A percentile compares a stretch with the other conserved stretches of the same genome.
Conservation (phyloP, 2,888 invertebrate genomes). For the Scaptodrosophila latifasciaeformis region DNA sequence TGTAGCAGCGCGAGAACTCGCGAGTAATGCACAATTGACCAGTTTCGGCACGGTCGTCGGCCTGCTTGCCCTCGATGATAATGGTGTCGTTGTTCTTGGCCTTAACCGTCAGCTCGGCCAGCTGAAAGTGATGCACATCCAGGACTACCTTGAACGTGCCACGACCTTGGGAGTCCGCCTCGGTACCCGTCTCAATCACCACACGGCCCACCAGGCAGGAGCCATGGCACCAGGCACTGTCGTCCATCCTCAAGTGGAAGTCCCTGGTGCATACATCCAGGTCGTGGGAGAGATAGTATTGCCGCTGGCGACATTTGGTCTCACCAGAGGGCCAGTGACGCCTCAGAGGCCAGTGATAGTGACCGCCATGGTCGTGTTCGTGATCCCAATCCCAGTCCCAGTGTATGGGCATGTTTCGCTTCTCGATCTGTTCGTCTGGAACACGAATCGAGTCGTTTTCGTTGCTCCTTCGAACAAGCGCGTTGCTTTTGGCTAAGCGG, state of each 20-base stretch:
- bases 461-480: conserved; percentile 65
- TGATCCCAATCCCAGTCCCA: conserved; percentile 68
- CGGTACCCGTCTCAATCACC: conserved; percentile 64
- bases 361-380: conserved; percentile 56
- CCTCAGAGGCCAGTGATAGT: conserved; percentile 53
- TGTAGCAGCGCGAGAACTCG: conserved; percentile 69
- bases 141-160: conserved; percentile 70
- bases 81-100: conserved; percentile 69
- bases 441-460: conserved; percentile 33
- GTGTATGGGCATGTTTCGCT: conserved; percentile 54
- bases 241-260: conserved; percentile 53
- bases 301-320: conserved; percentile 50
- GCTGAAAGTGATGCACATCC: conserved; percentile 71
- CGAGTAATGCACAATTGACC: conserved; percentile 68
- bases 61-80: conserved; percentile 66
- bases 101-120: conserved; percentile 67
- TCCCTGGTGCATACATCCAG: conserved; percentile 65
- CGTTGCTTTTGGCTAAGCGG: conserved; percentile 59
- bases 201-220: conserved; percentile 67
- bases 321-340: conserved; percentile 57
- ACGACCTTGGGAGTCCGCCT: conserved; percentile 60
- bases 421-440: conserved; percentile 12
- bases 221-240: conserved; percentile 69
- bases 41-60: conserved; percentile 59
- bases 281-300: conserved; percentile 54